Base-by-base conservation (phyloP, 1,140 invertebrate genomes). In the Heliconius hermathena region DNA sequence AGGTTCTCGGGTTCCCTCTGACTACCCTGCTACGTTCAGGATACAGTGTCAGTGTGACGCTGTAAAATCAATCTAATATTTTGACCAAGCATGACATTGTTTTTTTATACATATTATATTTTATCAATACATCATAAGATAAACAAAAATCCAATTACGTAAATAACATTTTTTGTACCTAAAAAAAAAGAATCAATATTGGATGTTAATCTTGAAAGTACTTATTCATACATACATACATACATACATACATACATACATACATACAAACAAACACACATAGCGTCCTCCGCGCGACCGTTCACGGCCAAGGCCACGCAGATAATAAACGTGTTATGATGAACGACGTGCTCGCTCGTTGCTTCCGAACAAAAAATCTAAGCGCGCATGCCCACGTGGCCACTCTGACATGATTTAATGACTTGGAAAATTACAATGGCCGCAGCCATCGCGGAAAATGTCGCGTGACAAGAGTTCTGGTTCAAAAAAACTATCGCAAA, bases 241-340 rank as follows among this genome's bases (percentile, higher is more conserved):
- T 9, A n/a, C 9, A 66, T 26, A 66, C 9, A 26, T 60, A 26
- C 8, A 60, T 70, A 80, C 20, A 41, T 66, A 41, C 83, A 41
- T n/a, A 38, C 86, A 82, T n/a, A n/a, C n/a, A n/a, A n/a, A n/a
- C 77, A 33, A 49, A 41, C 83, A 41, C n/a, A 41, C 86, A 82
- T 77, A 33, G 66, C 86, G 83, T 87, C 85, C 87, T 87, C 81
- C 77, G 85, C 84, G 81, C 89, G 89, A 85, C 87, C 90, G 91
- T 92, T 92, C 92, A 94, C 90, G 89, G 92, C 89, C 92, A 94
- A 94, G 92, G 92, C 88, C 91, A 89, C 86, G 81, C 77, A 85
- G 86, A 90, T 90, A 91, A 92, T 92, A 89, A 90, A 91, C 84
- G 87, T 84, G 75, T 76, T 46, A 90, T 89, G 86, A 92, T 85